Conservation (phyloP, 2,113 vertebrate species). For the Sebastes schlegelii region DNA sequence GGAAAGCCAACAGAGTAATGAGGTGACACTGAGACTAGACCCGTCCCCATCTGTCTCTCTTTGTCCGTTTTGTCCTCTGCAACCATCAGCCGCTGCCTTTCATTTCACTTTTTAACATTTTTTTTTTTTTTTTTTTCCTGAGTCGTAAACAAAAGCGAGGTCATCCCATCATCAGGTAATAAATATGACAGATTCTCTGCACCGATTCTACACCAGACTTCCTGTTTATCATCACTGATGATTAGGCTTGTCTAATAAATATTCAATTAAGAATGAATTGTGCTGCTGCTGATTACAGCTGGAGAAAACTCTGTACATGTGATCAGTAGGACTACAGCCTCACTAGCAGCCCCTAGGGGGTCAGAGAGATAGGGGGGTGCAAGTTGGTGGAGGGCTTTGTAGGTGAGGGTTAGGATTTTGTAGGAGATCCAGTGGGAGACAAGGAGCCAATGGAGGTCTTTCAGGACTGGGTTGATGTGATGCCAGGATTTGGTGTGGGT, state of each 20-base stretch:
- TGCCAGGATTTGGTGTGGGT: no score
- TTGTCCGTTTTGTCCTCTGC: slow-evolving; percentile 21
- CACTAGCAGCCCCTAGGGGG: no score
- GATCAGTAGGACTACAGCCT: neutral
- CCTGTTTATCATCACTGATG: neutral
- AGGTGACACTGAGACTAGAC: slow-evolving; percentile 12
- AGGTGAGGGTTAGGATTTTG: no score
- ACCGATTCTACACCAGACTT: neutral
- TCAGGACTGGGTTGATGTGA: no score
- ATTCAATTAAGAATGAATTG: neutral
- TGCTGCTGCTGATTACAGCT: neutral
- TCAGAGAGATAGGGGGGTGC: no score
- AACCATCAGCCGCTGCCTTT: slow-evolving; percentile 9
- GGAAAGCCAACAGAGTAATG: slow-evolving; percentile 22
- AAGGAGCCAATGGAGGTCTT: no score
- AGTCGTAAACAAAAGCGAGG: slow-evolving; percentile 11
- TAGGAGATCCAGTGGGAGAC: no score
- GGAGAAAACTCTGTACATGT: neutral
- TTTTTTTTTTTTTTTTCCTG: neutral
- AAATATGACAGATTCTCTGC: slow-evolving; percentile 9
- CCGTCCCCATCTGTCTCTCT: slow-evolving; percentile 18
- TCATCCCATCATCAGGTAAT: slow-evolving; percentile 9
- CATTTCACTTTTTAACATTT: slow-evolving; percentile 17
- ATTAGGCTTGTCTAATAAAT: neutral
- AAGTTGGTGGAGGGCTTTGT: no score